These are phyloP conservation scores for Nephrotoma flavescens DNA, from an alignment of 2,888 invertebrate species.

Conservation along the genomic window DNA sequence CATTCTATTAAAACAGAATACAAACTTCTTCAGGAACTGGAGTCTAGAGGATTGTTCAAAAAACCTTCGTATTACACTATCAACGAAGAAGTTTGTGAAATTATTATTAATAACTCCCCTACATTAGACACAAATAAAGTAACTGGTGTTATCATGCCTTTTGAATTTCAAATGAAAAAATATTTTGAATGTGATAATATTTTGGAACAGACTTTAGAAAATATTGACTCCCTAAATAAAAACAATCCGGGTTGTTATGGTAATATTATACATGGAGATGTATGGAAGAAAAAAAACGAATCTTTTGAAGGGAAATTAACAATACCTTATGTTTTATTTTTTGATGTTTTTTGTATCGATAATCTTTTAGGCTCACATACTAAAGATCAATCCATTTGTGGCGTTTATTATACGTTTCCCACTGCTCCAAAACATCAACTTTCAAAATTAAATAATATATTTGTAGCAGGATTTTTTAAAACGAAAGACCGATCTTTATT, in stretches of 20 bases:
- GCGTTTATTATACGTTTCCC: no score
- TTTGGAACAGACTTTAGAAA: not conserved
- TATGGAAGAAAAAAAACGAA: not conserved
- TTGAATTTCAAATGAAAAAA: no score
- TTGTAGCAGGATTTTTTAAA: no score
- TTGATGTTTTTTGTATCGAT: not conserved
- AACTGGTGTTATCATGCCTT: no score
- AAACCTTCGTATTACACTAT: constrained; percentile 10
- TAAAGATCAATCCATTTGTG: not conserved
- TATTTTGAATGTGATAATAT: not conserved
- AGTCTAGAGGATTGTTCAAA: constrained; percentile 8
- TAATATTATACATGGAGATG: not conserved
- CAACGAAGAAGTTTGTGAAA: not conserved
- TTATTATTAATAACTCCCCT: constrained; percentile 9
- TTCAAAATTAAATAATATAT: no score
- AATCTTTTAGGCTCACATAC: not conserved
- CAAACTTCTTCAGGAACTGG: not conserved
- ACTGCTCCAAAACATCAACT: no score
- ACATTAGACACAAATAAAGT: constrained; percentile 8
- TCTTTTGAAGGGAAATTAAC: not conserved
- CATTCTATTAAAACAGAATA: not conserved
- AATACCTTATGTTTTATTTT: not conserved
- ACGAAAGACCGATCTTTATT: no score
- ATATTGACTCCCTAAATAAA: not conserved
- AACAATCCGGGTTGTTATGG: not conserved